A percentile compares a stretch with the other conserved stretches of the same genome.
Conservation (phyloP, 2,797 vertebrate species). For the Pampus argenteus region DNA sequence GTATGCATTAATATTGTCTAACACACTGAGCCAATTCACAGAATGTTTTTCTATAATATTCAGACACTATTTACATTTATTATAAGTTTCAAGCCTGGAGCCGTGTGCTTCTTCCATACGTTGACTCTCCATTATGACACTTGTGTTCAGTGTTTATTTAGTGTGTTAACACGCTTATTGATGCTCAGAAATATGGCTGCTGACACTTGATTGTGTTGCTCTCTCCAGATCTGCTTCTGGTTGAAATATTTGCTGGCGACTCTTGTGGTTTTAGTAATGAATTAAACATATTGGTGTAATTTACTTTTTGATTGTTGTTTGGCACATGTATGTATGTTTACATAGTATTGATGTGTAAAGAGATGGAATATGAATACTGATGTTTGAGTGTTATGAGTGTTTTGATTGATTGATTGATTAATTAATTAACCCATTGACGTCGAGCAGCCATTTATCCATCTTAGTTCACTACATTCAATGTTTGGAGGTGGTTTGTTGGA, state of each 20-base stretch:
- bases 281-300: no score
- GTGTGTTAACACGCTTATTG: not conserved
- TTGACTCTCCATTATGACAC: no score
- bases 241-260: slow-evolving; percentile 1
- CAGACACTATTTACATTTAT: not conserved
- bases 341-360: not conserved
- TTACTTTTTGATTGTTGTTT: slow-evolving; percentile 1
- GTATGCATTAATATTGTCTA: not conserved
- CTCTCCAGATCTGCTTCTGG: not conserved
- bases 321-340: not conserved
- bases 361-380: not conserved
- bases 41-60: not conserved
- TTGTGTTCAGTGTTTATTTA: not conserved
- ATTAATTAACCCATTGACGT: no score
- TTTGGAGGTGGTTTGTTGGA: no score
- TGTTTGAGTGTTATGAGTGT: not conserved
- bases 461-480: no score
- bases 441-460: no score
- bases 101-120: not conserved
- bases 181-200: not conserved
- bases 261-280: not conserved
- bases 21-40: not conserved
- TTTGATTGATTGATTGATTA: no score
- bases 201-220: not conserved
- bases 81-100: not conserved